These are phyloP conservation scores for Platycheirus albimanus DNA, from an alignment of 2,888 invertebrate species.

Conservation along the genomic window DNA sequence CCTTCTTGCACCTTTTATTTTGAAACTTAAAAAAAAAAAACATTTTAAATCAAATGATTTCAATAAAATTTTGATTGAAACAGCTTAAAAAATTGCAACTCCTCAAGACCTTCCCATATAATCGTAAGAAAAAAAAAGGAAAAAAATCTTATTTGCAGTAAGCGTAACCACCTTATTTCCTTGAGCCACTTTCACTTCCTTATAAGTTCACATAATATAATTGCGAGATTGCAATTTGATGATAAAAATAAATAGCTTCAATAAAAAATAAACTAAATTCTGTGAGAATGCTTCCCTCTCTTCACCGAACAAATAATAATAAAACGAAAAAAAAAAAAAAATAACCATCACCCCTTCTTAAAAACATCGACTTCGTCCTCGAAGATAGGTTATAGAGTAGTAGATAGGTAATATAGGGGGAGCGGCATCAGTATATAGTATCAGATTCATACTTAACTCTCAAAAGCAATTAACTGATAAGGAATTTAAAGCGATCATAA, in stretches of 20 bases:
- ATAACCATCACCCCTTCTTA: constrained; percentile 32
- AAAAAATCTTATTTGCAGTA: constrained; percentile 8
- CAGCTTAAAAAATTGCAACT: constrained; percentile 25
- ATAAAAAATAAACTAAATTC: constrained; percentile 50
- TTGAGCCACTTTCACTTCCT: not conserved
- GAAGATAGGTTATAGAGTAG: not conserved
- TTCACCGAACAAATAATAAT: constrained; percentile 41
- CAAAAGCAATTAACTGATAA: constrained; percentile 73
- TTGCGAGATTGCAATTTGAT: constrained; percentile 69
- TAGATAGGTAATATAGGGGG: not conserved
- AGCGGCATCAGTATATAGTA: not conserved
- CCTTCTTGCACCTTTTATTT: too few species aligned
- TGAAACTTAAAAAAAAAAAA: too few species aligned
- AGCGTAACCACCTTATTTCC: not conserved
- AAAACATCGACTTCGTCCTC: constrained; percentile 1
- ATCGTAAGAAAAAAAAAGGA: too few species aligned
- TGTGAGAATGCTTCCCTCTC: constrained; percentile 29
- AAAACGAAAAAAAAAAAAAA: too few species aligned
- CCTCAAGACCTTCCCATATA: not conserved
- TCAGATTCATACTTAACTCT: constrained; percentile 38
- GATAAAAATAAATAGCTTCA: constrained; percentile 53
- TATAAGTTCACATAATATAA: constrained; percentile 44
- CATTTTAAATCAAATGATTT: constrained; percentile 15
- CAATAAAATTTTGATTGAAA: constrained; percentile 5
- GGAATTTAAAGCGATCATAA: constrained; percentile 73